phyloP scores from a whole-genome alignment of 2,113 vertebrate species.

The Anhinga rufa region DNA sequence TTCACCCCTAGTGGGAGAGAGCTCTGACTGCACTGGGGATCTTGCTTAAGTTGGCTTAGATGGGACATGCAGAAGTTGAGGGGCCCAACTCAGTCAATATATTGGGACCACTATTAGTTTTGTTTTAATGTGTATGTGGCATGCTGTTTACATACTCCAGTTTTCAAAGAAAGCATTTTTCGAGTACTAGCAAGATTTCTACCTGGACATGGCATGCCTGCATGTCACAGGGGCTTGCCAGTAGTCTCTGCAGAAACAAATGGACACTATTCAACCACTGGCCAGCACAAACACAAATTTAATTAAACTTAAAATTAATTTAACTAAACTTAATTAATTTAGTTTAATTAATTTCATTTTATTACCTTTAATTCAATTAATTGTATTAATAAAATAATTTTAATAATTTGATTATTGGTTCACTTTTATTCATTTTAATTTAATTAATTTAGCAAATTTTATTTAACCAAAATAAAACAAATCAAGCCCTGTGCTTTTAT shows the following conservation, averaged over 20 bases:
- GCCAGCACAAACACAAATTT: not conserved
- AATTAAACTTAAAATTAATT: no score
- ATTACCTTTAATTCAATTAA: no score
- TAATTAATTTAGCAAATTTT: no score
- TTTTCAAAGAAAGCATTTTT: not conserved
- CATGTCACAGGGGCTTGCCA: not conserved
- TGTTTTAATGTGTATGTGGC: not conserved
- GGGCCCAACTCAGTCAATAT: not conserved
- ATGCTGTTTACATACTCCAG: not conserved
- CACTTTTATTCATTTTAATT: no score
- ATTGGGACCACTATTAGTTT: not conserved
- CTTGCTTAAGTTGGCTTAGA: not conserved
- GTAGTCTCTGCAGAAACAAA: not conserved
- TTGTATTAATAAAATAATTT: no score
- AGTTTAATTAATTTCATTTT: no score
- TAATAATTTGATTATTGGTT: no score
- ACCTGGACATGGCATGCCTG: not conserved
- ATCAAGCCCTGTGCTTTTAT: not conserved
- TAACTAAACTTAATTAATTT: no score
- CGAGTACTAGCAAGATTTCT: not conserved
- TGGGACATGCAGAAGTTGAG: not conserved
- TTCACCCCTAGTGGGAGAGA: not conserved
- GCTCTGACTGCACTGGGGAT: fast-evolving
- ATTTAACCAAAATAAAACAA: not conserved
- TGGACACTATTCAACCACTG: not conserved